These are phyloP conservation scores for Macquaria australasica DNA, from an alignment of 2,113 vertebrate genomes.

Conservation along the genomic window DNA sequence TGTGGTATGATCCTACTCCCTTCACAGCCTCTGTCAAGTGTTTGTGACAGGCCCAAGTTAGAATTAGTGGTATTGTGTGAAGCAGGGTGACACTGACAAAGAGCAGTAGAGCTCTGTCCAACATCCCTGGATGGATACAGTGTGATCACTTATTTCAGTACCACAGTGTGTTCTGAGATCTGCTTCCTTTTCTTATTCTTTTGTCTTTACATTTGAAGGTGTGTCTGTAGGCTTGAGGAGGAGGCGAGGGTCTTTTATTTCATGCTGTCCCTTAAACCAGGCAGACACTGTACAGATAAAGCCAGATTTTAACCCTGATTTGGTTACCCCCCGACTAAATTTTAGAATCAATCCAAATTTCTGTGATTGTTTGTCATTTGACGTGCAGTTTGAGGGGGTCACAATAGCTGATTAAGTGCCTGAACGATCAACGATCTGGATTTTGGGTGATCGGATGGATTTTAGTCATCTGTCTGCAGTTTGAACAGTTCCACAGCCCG, in stretches of 20 bases:
- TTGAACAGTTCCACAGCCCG: neutral
- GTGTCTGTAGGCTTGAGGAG: neutral
- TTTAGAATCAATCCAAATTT: neutral
- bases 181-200: neutral
- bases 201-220: neutral
- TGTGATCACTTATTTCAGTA: neutral
- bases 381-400: neutral
- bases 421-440: neutral
- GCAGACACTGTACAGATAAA: neutral
- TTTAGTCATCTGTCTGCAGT: neutral
- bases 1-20: neutral
- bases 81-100: conserved; percentile 7
- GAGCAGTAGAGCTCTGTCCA: neutral
- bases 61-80: conserved; percentile 18
- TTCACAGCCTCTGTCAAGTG: conserved; percentile 20
- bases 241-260: neutral
- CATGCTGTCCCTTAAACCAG: neutral
- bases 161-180: neutral
- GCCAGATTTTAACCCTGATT: neutral
- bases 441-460: neutral
- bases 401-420: neutral
- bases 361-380: neutral
- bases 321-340: neutral
- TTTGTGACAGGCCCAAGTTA: conserved; percentile 28
- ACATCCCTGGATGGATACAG: neutral